phyloP scores from a whole-genome alignment of 2,888 invertebrate species.

The Drosophila subquinaria region DNA sequence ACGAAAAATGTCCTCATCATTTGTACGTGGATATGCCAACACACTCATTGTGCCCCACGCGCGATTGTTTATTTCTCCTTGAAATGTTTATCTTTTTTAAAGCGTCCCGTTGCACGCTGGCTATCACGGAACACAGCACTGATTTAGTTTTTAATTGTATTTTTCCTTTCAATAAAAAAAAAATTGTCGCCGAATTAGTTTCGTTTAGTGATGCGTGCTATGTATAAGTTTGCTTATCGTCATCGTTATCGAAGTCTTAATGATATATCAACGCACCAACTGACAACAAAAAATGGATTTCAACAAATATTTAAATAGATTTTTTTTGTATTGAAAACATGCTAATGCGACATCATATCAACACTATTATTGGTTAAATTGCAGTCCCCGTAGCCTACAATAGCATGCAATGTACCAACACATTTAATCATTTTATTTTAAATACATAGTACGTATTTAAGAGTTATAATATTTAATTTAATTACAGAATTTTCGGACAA shows the following conservation, averaged over 20 bases:
- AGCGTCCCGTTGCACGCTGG: constrained; percentile 42
- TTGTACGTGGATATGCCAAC: constrained; percentile 81
- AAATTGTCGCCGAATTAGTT: constrained; percentile 65
- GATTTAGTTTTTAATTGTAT: constrained; percentile 34
- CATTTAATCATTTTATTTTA: constrained; percentile 2
- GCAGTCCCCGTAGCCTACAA: not conserved
- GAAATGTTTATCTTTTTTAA: constrained; percentile 24
- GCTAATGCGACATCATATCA: not conserved
- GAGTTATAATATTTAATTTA: constrained; percentile 20
- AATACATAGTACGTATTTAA: not conserved
- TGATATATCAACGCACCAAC: constrained; percentile 17
- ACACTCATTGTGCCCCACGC: constrained; percentile 76
- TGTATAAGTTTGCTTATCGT: constrained; percentile 52
- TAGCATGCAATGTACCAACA: not conserved
- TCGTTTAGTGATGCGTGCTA: constrained; percentile 63
- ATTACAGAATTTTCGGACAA: constrained; percentile 22
- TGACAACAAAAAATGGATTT: constrained; percentile 20
- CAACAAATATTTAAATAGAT: constrained; percentile 32
- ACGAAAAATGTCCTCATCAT: constrained; percentile 82
- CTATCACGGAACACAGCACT: constrained; percentile 45
- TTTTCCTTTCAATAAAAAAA: constrained; percentile 59
- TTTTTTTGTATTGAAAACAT: constrained; percentile 12
- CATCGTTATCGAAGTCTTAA: constrained; percentile 45
- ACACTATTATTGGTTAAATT: not conserved
- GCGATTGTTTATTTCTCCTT: constrained; percentile 29